These are phyloP conservation scores for Erethizon dorsatum DNA, from an alignment of 2,797 vertebrate species.

Conservation along the genomic window DNA sequence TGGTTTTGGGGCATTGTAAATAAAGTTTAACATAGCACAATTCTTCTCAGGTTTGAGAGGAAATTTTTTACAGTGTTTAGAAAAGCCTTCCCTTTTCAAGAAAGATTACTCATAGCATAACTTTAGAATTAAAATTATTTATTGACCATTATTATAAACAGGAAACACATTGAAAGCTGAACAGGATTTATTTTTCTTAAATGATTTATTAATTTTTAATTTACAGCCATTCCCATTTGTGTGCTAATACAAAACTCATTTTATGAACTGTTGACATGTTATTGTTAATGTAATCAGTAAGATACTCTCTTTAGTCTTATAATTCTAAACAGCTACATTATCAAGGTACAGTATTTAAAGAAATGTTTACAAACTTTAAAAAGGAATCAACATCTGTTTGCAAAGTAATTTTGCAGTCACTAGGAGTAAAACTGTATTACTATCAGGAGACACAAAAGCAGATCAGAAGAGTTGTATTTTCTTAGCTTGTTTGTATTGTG, in stretches of 20 bases:
- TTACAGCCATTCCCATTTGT: not conserved
- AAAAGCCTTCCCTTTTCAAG: not conserved
- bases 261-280: slow-evolving; percentile 35
- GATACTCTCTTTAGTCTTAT: slow-evolving; percentile 72
- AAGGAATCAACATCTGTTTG: slow-evolving; percentile 71
- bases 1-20: slow-evolving; percentile 1
- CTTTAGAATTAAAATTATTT: slow-evolving; percentile 20
- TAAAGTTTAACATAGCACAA: slow-evolving; percentile 39
- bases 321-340: slow-evolving; percentile 67
- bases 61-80: slow-evolving; percentile 15
- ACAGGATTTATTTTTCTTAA: slow-evolving; percentile 57
- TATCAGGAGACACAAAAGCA: slow-evolving; percentile 75
- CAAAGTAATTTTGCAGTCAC: slow-evolving; percentile 76
- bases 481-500: slow-evolving; percentile 71
- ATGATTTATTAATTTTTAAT: slow-evolving; percentile 45
- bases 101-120: slow-evolving; percentile 24
- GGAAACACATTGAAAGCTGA: not conserved
- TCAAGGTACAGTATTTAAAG: slow-evolving; percentile 60
- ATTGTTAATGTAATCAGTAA: slow-evolving; percentile 9
- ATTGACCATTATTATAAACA: slow-evolving; percentile 26
- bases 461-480: slow-evolving; percentile 78
- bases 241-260: not conserved
- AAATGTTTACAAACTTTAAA: slow-evolving; percentile 10
- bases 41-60: not conserved
- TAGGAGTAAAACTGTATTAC: slow-evolving; percentile 75